A percentile compares a stretch with the other conserved stretches of the same genome.
These are phyloP conservation scores for Archips xylosteana DNA, from an alignment of 2,888 invertebrate species.

Conservation along the genomic window DNA sequence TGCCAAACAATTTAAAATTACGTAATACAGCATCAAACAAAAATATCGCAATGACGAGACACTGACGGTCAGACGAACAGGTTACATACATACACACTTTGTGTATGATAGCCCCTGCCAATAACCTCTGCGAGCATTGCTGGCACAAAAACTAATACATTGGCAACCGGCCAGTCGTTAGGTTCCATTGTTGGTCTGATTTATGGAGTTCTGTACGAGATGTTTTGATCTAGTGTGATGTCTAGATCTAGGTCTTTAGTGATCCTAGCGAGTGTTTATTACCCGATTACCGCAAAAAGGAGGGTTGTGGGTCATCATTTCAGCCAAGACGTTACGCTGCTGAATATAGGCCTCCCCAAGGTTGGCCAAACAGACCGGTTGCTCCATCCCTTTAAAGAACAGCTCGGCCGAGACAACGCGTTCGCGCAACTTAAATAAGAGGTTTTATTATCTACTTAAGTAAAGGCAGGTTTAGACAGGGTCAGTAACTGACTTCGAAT, in stretches of 20 bases:
- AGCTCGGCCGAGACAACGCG: too few relatives aligned
- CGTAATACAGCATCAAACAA: conserved; percentile 17
- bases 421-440: too few relatives aligned
- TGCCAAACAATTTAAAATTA: conserved; percentile 19
- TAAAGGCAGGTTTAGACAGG: too few relatives aligned
- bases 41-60: conserved; percentile 24
- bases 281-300: too few relatives aligned
- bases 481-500: too few relatives aligned
- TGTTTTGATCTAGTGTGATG: conserved; percentile 2
- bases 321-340: too few relatives aligned
- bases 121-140: conserved; percentile 57
- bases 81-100: background rate
- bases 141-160: conserved; percentile 44
- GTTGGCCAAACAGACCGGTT: too few relatives aligned
- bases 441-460: too few relatives aligned
- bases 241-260: conserved; percentile 3
- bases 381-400: too few relatives aligned
- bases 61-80: conserved; percentile 14
- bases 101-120: conserved; percentile 51
- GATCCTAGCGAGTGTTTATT: background rate
- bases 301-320: background rate
- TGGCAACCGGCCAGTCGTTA: conserved; percentile 52
- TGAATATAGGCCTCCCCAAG: too few relatives aligned
- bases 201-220: conserved; percentile 12
- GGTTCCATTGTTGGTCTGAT: conserved; percentile 36